A percentile compares a stretch with the other conserved stretches of the same genome.
phyloP scores from a whole-genome alignment of 2,888 invertebrate genomes.

The Furcula furcula region DNA sequence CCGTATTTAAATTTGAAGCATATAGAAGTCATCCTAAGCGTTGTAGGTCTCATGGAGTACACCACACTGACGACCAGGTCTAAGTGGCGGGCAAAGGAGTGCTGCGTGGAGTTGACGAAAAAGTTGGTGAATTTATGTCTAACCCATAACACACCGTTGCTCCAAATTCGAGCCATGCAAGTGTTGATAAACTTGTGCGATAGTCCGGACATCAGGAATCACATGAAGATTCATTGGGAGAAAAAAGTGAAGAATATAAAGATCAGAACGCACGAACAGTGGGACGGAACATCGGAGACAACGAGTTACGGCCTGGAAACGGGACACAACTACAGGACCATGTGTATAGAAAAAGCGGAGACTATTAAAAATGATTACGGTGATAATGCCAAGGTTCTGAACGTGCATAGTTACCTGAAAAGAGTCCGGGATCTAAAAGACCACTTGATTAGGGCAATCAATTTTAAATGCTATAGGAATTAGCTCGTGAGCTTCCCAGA shows the following conservation, averaged over 20 bases:
- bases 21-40: constrained; percentile 50
- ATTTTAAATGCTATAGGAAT: constrained; percentile 49
- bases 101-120: constrained; percentile 42
- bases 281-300: constrained; percentile 60
- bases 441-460: constrained; percentile 51
- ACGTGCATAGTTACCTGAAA: constrained; percentile 59
- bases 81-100: constrained; percentile 68
- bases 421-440: constrained; percentile 43
- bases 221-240: constrained; percentile 52
- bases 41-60: constrained; percentile 52
- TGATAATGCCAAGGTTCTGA: constrained; percentile 47
- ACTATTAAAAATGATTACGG: constrained; percentile 61
- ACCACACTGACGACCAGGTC: constrained; percentile 62
- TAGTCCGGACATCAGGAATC: constrained; percentile 58
- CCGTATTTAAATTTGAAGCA: constrained; percentile 34
- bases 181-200: constrained; percentile 68
- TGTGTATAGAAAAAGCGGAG: constrained; percentile 57
- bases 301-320: constrained; percentile 50
- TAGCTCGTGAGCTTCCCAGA: too few relatives aligned
- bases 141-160: constrained; percentile 43
- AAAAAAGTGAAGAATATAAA: constrained; percentile 35
- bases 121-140: constrained; percentile 45
- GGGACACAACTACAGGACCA: constrained; percentile 63
- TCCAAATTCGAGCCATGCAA: constrained; percentile 59
- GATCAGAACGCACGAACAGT: constrained; percentile 56